Evolutionary conservation across 2,888 invertebrate genomes (phyloP).

Genomic region (Netelia inedita): DNA sequence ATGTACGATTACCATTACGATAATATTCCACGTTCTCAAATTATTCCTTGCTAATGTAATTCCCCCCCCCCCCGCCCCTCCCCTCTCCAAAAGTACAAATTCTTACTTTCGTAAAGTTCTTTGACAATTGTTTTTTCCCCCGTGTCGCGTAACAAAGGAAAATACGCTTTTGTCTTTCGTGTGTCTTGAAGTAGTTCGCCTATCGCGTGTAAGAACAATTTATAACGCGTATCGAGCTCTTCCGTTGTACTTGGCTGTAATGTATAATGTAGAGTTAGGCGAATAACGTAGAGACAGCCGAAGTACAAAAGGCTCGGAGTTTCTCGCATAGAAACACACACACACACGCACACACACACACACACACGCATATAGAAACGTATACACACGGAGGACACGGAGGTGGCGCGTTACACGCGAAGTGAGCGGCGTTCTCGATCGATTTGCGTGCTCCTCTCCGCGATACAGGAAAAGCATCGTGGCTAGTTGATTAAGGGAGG

Average conservation of each 20-base stretch:
- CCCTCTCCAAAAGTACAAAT: no score
- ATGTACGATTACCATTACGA: no score
- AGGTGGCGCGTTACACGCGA: background rate
- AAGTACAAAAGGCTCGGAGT: conserved; percentile 8
- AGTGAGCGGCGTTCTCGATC: conserved; percentile 38
- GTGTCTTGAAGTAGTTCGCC: background rate
- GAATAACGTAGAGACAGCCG: conserved; percentile 5
- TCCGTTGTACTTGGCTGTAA: conserved; percentile 37
- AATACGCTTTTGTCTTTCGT: no score
- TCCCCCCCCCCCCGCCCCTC: no score
- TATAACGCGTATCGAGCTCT: conserved; percentile 19
- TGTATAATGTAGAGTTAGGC: conserved; percentile 43
- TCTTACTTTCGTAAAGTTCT: no score
- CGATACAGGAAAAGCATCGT: background rate
- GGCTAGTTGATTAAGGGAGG: conserved; percentile 33
- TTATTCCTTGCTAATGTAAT: no score
- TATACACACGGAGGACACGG: background rate
- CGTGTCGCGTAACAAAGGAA: no score
- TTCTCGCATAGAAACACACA: background rate
- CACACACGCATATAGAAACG: background rate
- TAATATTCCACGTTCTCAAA: no score
- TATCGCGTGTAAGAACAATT: background rate
- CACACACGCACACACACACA: background rate
- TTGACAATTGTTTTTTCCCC: no score
- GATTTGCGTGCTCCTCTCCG: conserved; percentile 29